Conservation (phyloP, 2,113 vertebrate genomes). For the Engystomops pustulosus region DNA sequence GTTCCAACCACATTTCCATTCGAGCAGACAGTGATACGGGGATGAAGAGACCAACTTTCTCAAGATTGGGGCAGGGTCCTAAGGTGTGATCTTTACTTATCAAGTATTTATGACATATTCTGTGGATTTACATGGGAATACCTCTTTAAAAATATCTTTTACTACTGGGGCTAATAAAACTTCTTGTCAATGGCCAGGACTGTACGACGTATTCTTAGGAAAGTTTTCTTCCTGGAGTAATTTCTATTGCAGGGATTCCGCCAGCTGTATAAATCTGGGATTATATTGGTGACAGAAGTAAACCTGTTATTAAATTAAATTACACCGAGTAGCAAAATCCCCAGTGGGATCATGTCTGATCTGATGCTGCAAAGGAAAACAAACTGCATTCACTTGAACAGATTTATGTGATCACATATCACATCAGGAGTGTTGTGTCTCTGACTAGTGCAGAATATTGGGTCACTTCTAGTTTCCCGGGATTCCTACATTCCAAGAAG, state of each 20-base stretch:
- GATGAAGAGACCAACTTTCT: too few species aligned
- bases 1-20: too few species aligned
- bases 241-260: neutral
- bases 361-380: slow-evolving; percentile 9
- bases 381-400: slow-evolving; percentile 6
- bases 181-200: neutral
- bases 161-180: too few species aligned
- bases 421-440: neutral
- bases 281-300: slow-evolving; percentile 17
- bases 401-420: slow-evolving; percentile 13
- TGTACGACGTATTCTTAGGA: neutral
- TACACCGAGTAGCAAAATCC: slow-evolving; percentile 1
- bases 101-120: too few species aligned
- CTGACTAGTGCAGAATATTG: neutral
- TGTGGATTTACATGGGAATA: too few species aligned
- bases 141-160: too few species aligned
- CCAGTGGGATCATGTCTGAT: neutral
- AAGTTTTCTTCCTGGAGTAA: neutral
- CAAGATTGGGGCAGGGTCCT: too few species aligned
- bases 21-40: too few species aligned
- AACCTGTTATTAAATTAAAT: slow-evolving; percentile 18
- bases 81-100: too few species aligned
- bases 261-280: slow-evolving; percentile 7
- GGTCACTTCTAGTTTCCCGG: neutral
- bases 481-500: neutral